Conservation (phyloP, 2,797 vertebrate species). For the Tapirus indicus region DNA sequence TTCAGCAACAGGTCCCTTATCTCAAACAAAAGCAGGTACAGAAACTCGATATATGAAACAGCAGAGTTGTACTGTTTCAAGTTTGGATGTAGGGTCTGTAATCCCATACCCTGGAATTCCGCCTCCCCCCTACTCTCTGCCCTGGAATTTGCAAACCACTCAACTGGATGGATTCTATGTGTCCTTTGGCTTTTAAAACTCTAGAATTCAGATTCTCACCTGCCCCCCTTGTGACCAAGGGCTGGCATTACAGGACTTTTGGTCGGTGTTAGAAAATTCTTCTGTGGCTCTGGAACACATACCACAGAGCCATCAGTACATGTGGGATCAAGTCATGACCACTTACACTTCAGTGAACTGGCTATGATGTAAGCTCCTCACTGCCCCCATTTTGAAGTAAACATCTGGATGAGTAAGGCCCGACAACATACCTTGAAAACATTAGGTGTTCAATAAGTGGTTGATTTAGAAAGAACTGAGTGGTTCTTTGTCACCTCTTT, state of each 20-base stretch:
- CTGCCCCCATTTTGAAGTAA: neutral
- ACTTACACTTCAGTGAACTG: neutral
- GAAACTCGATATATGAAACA: neutral
- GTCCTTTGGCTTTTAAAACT: neutral
- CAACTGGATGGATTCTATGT: neutral
- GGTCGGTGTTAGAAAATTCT: neutral
- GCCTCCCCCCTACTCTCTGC: neutral
- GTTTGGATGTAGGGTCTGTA: neutral
- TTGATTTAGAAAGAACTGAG: constrained; percentile 6
- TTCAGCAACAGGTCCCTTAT: neutral
- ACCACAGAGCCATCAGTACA: neutral
- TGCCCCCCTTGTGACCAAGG: neutral
- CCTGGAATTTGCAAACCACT: neutral
- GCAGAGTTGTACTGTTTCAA: neutral
- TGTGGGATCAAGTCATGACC: neutral
- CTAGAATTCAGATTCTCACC: neutral
- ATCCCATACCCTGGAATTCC: neutral
- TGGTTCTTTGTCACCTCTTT: neutral
- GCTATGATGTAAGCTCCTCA: neutral
- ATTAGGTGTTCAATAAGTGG: neutral
- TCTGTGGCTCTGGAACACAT: neutral
- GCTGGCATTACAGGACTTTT: neutral
- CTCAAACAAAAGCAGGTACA: neutral
- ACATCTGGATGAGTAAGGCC: neutral
- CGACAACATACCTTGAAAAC: neutral